Percentiles rank a stretch among this genome's conserved stretches.
phyloP scores from a whole-genome alignment of 2,888 invertebrate genomes.

The Morpho deidamia region DNA sequence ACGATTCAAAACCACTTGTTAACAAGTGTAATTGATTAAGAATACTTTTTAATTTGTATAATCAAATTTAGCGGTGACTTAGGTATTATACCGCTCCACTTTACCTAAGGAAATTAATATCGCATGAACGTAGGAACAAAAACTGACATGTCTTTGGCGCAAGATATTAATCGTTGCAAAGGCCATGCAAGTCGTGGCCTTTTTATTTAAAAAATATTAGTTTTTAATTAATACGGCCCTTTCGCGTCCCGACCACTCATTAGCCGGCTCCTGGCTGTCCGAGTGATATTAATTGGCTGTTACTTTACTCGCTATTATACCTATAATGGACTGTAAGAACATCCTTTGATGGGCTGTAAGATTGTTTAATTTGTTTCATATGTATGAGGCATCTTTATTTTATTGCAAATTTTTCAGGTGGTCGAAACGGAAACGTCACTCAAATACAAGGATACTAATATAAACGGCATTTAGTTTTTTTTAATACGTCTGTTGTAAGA shows the following conservation, averaged over 20 bases:
- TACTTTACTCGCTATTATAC: constrained; percentile 3
- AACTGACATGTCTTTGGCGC: background rate
- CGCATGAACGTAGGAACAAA: too few species aligned
- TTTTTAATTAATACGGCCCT: constrained; percentile 3
- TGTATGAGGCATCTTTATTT: background rate
- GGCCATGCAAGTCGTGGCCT: background rate
- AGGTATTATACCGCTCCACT: too few species aligned
- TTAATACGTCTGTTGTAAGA: too few species aligned
- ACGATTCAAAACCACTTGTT: too few species aligned
- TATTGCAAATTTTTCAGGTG: background rate
- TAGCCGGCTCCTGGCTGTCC: constrained; percentile 7
- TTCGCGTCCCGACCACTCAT: constrained; percentile 6
- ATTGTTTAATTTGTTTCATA: background rate
- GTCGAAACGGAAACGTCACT: background rate
- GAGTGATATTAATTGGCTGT: constrained; percentile 8
- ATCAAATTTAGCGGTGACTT: too few species aligned
- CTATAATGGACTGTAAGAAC: constrained; percentile 2
- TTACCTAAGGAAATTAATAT: too few species aligned
- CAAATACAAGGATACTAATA: background rate
- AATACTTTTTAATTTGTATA: too few species aligned
- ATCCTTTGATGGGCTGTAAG: background rate
- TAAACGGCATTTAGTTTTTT: background rate
- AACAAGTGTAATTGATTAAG: too few species aligned
- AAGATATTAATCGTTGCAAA: constrained; percentile 1
- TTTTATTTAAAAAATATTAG: constrained; percentile 6